Conservation (phyloP, 2,113 vertebrate species). For the Sinocyclocheilus maitianheensis region DNA sequence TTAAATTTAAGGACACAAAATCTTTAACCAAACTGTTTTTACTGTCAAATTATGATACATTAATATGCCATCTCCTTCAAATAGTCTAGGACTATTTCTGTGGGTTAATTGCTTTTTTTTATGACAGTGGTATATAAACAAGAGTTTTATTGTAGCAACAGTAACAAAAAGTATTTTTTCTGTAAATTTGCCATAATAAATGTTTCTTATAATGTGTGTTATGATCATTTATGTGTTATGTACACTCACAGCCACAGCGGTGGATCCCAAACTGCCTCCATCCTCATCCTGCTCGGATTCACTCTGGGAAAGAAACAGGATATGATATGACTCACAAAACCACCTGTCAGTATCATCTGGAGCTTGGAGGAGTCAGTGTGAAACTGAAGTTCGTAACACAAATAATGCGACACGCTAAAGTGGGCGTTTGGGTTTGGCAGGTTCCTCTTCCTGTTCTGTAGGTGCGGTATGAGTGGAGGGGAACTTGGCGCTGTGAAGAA, state of each 20-base stretch:
- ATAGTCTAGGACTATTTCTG: neutral
- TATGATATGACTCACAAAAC: neutral
- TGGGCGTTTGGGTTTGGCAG: neutral
- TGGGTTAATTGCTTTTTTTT: neutral
- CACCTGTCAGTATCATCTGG: neutral
- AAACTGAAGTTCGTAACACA: neutral
- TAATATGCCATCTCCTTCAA: no score
- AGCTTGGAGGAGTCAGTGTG: neutral
- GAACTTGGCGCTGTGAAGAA: neutral
- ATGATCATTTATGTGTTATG: neutral
- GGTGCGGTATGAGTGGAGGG: neutral
- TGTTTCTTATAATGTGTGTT: neutral
- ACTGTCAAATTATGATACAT: neutral
- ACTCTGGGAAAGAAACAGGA: constrained; percentile 65
- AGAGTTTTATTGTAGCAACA: neutral
- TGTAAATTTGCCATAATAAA: neutral
- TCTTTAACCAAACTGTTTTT: neutral
- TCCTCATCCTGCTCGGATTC: constrained; percentile 78
- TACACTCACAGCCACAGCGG: constrained; percentile 75
- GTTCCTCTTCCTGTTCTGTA: constrained; percentile 1
- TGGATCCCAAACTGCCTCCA: constrained; percentile 70
- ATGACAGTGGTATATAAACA: neutral
- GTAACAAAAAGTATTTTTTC: neutral
- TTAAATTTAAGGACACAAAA: neutral
- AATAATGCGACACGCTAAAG: neutral